phyloP scores from a whole-genome alignment of 2,888 invertebrate genomes.

The Tribolium freemani region DNA sequence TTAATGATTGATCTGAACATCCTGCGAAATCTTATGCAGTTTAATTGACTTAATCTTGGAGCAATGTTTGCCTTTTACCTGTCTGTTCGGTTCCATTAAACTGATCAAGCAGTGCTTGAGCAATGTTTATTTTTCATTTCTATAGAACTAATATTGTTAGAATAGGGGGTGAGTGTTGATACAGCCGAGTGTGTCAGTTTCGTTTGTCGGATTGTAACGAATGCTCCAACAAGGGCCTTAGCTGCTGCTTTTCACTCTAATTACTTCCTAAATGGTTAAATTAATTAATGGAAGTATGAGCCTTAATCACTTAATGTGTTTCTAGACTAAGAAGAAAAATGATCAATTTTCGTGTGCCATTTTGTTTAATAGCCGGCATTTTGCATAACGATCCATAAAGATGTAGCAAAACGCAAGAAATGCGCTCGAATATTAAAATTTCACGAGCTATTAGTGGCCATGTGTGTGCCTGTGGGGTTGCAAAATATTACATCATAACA shows the following conservation, averaged over 20 bases:
- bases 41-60: constrained; percentile 16
- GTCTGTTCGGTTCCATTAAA: constrained; percentile 25
- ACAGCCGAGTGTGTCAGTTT: constrained; percentile 13
- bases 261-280: constrained; percentile 10
- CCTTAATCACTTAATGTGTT: constrained; percentile 19
- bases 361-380: constrained; percentile 6
- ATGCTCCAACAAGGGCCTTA: constrained; percentile 4
- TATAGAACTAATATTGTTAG: constrained; percentile 41
- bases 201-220: constrained; percentile 21
- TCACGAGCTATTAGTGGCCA: constrained; percentile 39
- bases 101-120: constrained; percentile 34
- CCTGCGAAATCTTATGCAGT: background rate
- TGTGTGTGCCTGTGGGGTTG: constrained; percentile 15
- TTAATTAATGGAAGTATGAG: constrained; percentile 24
- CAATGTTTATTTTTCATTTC: constrained; percentile 44
- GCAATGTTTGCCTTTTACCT: constrained; percentile 22
- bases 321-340: background rate
- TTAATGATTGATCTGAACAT: constrained; percentile 1
- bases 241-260: constrained; percentile 9
- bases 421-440: constrained; percentile 37
- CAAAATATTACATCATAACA: constrained; percentile 18
- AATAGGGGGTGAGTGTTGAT: constrained; percentile 36
- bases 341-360: no score
- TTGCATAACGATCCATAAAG: constrained; percentile 15
- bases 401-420: constrained; percentile 16